phyloP scores from a whole-genome alignment of 2,113 vertebrate genomes.

The Alethe diademata region DNA sequence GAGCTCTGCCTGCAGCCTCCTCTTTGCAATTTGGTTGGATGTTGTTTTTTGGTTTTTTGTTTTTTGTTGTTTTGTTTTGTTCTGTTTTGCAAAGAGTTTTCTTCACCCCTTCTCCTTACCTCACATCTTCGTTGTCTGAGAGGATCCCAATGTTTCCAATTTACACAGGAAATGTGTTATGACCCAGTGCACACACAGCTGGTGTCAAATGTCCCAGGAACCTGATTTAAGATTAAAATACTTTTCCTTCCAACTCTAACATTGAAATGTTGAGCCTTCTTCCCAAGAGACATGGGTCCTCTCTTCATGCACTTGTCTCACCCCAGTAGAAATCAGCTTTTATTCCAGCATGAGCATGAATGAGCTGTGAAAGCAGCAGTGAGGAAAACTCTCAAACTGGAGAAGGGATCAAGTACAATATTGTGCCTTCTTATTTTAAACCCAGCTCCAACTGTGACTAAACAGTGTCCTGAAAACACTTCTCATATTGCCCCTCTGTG shows the following conservation, averaged over 20 bases:
- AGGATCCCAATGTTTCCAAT: neutral
- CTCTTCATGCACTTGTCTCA: neutral
- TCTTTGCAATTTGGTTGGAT: neutral
- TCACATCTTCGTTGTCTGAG: neutral
- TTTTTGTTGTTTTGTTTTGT: neutral
- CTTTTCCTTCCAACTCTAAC: neutral
- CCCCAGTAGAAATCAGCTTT: neutral
- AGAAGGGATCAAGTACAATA: neutral
- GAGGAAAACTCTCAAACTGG: neutral
- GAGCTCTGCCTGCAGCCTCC: neutral
- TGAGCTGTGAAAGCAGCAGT: neutral
- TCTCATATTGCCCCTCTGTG: neutral
- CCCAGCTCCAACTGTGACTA: neutral
- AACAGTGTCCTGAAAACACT: neutral
- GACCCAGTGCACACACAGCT: neutral
- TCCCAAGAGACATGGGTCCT: neutral
- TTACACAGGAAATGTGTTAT: neutral
- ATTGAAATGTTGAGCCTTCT: neutral
- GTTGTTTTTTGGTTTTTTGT: no score
- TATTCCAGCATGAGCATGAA: neutral
- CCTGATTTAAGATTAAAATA: neutral
- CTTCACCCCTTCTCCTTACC: neutral
- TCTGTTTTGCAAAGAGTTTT: neutral
- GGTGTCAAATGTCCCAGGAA: neutral
- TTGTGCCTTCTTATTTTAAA: neutral